Percentiles rank a stretch among this genome's conserved stretches.
Conservation (phyloP, 2,888 invertebrate genomes). For the Thera obeliscata region DNA sequence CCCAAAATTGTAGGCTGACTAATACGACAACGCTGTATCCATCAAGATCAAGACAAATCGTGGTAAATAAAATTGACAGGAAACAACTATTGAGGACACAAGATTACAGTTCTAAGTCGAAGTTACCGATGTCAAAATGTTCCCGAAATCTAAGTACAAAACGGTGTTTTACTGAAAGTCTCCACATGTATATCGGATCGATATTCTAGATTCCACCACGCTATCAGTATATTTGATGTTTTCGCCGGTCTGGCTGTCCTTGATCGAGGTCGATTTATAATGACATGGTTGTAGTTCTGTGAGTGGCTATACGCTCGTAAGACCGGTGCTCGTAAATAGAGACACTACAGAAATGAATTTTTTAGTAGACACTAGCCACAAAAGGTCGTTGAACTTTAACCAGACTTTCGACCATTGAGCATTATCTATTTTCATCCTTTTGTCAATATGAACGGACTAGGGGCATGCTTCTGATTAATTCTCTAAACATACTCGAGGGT, state of each 20-base stretch:
- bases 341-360: slow-evolving; percentile 19
- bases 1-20: background rate
- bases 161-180: slow-evolving; percentile 7
- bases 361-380: background rate
- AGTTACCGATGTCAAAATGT: no score
- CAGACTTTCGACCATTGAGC: slow-evolving; percentile 33
- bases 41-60: no score
- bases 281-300: slow-evolving; percentile 51
- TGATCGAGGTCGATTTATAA: slow-evolving; percentile 48
- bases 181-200: slow-evolving; percentile 22
- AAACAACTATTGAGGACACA: no score
- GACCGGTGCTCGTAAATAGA: slow-evolving; percentile 40
- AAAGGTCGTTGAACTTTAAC: slow-evolving; percentile 40
- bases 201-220: slow-evolving; percentile 32
- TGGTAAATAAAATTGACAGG: no score
- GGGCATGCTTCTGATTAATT: no score
- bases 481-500: no score
- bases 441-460: slow-evolving; percentile 12
- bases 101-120: no score
- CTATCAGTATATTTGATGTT: slow-evolving; percentile 27
- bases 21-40: no score
- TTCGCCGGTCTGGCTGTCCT: slow-evolving; percentile 44
- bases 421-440: slow-evolving; percentile 16
- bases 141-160: slow-evolving; percentile 3
- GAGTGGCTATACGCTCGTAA: slow-evolving; percentile 55